These are phyloP conservation scores for Acrobasis repandana DNA, from an alignment of 2,888 invertebrate species.

Conservation along the genomic window DNA sequence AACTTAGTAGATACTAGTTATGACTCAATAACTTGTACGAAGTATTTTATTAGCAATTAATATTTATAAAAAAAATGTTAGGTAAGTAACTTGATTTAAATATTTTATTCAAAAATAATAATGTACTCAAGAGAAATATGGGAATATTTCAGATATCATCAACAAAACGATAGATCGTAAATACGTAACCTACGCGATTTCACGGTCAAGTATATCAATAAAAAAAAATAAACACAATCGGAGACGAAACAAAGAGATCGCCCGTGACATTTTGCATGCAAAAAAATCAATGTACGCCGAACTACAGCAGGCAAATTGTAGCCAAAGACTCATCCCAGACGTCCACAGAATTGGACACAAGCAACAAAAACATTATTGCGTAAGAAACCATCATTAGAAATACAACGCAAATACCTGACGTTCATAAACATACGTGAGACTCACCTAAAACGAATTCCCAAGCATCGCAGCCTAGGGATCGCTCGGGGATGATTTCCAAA, in stretches of 20 bases:
- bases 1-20: not conserved
- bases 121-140: not conserved
- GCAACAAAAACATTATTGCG: slow-evolving; percentile 64
- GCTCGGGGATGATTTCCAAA: slow-evolving; percentile 97
- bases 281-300: slow-evolving; percentile 68
- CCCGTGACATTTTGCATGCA: slow-evolving; percentile 53
- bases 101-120: not conserved
- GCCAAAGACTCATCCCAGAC: slow-evolving; percentile 25
- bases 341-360: slow-evolving; percentile 20
- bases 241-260: slow-evolving; percentile 67
- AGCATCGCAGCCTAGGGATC: slow-evolving; percentile 97
- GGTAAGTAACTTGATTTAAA: too few species aligned
- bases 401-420: slow-evolving; percentile 82
- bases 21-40: not conserved
- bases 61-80: too few species aligned
- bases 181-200: slow-evolving; percentile 62
- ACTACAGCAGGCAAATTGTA: slow-evolving; percentile 26
- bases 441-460: slow-evolving; percentile 98
- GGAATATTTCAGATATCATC: not conserved
- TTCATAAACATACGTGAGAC: slow-evolving; percentile 76
- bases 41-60: too few species aligned
- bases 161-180: slow-evolving; percentile 2
- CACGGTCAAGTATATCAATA: slow-evolving; percentile 76
- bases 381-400: slow-evolving; percentile 68
- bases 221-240: slow-evolving; percentile 65